A percentile compares a stretch with the other conserved stretches of the same genome.
Conservation (phyloP, 2,888 invertebrate genomes). For the Rhagonycha lutea region DNA sequence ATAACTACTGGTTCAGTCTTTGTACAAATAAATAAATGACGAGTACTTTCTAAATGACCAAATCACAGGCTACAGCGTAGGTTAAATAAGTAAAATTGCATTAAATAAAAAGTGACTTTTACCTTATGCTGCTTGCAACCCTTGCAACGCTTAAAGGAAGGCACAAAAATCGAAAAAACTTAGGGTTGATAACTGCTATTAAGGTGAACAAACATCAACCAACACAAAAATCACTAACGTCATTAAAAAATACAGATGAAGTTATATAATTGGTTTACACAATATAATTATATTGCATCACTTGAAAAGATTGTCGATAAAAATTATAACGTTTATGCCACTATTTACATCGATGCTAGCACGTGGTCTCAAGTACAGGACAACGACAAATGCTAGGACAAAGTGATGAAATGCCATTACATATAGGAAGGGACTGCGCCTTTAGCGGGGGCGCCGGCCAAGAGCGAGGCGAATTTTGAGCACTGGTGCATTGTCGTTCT, state of each 20-base stretch:
- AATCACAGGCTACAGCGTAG: neutral
- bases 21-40: neutral
- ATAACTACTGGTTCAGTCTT: neutral
- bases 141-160: neutral
- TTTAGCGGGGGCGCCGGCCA: slow-evolving; percentile 38
- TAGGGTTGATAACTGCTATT: neutral
- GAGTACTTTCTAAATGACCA: neutral
- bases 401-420: slow-evolving; percentile 45
- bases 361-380: slow-evolving; percentile 50
- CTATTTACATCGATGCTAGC: slow-evolving; percentile 42
- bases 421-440: slow-evolving; percentile 44
- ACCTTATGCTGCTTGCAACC: neutral
- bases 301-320: slow-evolving; percentile 48
- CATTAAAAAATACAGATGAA: slow-evolving; percentile 23
- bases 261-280: neutral
- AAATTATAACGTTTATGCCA: slow-evolving; percentile 22
- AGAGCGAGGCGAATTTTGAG: slow-evolving; percentile 40
- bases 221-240: neutral
- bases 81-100: neutral
- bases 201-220: neutral
- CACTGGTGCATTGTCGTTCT: slow-evolving; percentile 41
- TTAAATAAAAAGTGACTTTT: neutral
- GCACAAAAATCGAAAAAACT: neutral
- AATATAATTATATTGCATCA: slow-evolving; percentile 46
- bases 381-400: slow-evolving; percentile 47